A percentile compares a stretch with the other conserved stretches of the same genome.
phyloP scores from a whole-genome alignment of 1,140 invertebrate genomes.

The Musca vetustissima region DNA sequence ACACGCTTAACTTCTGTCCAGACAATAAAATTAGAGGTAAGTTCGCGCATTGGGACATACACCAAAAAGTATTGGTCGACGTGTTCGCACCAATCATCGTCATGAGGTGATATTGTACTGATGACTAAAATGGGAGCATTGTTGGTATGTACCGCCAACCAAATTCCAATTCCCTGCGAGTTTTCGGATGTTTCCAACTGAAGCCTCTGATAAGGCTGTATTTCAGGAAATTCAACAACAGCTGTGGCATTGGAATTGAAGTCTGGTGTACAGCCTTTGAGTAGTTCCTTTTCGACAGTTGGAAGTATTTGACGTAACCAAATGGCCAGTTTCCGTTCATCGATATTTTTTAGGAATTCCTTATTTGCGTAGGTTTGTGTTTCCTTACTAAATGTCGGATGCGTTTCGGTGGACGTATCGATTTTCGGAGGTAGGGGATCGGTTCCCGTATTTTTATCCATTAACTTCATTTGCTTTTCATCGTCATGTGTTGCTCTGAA shows the following conservation, averaged over 20 bases:
- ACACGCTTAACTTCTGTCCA: constrained; percentile 38
- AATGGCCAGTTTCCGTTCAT: constrained; percentile 44
- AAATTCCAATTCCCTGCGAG: constrained; percentile 45
- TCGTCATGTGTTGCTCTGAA: constrained; percentile 40
- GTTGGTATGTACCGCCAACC: constrained; percentile 50
- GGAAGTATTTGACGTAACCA: constrained; percentile 47
- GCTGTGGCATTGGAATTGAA: constrained; percentile 21
- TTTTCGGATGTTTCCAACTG: constrained; percentile 30
- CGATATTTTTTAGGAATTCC: constrained; percentile 21
- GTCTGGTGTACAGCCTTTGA: constrained; percentile 41
- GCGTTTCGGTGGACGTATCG: constrained; percentile 34
- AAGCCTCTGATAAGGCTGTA: constrained; percentile 47
- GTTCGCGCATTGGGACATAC: constrained; percentile 44
- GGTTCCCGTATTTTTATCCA: constrained; percentile 46
- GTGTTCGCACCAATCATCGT: constrained; percentile 54
- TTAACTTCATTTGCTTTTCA: constrained; percentile 36
- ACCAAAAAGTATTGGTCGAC: constrained; percentile 44
- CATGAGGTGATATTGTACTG: constrained; percentile 45
- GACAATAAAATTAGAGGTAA: constrained; percentile 38
- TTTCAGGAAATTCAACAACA: constrained; percentile 28
- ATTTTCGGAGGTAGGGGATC: constrained; percentile 37
- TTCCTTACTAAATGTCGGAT: constrained; percentile 28
- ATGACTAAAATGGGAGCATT: constrained; percentile 46
- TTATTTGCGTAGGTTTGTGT: constrained; percentile 42
- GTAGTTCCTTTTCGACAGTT: constrained; percentile 41